Evolutionary conservation across 2,797 vertebrate species (phyloP).

Genomic region (Pipistrellus nathusii): DNA sequence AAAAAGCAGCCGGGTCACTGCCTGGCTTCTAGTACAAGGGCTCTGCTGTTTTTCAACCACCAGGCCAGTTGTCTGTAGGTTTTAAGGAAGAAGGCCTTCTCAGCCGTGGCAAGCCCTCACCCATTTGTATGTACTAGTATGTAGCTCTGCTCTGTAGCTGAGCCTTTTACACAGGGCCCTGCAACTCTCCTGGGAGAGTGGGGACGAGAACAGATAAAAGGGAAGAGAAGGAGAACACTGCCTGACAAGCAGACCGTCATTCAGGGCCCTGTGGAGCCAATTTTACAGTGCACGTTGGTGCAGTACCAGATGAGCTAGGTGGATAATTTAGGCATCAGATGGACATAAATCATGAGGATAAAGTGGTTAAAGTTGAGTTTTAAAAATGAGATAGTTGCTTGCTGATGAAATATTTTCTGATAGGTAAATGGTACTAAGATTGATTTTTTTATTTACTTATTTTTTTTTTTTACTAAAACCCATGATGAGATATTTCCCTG

Average conservation of each 20-base stretch:
- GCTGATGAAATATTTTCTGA: not conserved
- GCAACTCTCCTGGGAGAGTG: not conserved
- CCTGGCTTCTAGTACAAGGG: slow-evolving; percentile 1
- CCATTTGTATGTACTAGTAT: not conserved
- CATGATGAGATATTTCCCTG: not conserved
- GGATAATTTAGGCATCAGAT: not conserved
- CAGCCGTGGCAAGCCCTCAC: not conserved
- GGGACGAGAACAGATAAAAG: not conserved
- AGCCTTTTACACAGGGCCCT: not conserved
- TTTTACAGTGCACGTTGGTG: not conserved
- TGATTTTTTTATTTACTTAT: not conserved
- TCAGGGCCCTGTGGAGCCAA: not conserved
- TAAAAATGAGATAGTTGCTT: not conserved
- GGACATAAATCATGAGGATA: not conserved
- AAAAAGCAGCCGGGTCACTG: slow-evolving; percentile 39
- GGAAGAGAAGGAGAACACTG: not conserved
- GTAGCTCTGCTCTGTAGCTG: not conserved
- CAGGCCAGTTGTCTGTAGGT: not conserved
- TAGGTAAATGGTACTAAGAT: not conserved
- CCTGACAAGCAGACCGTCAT: not conserved
- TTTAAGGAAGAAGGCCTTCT: slow-evolving; percentile 33
- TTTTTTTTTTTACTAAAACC: not conserved
- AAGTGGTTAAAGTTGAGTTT: not conserved
- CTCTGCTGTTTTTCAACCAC: slow-evolving; percentile 27
- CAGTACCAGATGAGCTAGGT: not conserved